phyloP scores from a whole-genome alignment of 1,140 invertebrate species.

The Scaptomyza hsui region DNA sequence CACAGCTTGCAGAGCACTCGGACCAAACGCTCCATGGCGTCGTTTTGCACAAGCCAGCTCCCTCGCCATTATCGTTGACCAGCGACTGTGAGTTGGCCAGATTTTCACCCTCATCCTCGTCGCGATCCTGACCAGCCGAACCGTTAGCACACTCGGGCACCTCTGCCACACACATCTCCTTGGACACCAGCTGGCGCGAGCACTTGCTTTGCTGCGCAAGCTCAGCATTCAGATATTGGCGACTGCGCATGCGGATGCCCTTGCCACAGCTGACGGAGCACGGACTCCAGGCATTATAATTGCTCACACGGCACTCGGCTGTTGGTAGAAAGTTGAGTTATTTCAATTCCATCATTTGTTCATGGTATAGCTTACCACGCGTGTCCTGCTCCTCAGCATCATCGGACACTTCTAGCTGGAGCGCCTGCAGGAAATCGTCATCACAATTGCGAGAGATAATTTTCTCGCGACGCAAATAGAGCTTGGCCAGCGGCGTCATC shows the following conservation, averaged over 20 bases:
- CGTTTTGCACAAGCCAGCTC: conserved; percentile 88
- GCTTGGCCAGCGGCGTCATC: conserved; percentile 92
- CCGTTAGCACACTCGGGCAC: conserved; percentile 87
- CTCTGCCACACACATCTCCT: conserved; percentile 93
- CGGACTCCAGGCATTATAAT: conserved; percentile 90
- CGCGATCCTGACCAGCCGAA: conserved; percentile 45
- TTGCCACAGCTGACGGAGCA: conserved; percentile 96
- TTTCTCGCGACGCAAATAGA: conserved; percentile 89
- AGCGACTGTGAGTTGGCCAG: conserved; percentile 68
- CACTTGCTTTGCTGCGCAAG: conserved; percentile 91
- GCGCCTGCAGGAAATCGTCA: conserved; percentile 86
- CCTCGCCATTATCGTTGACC: conserved; percentile 77
- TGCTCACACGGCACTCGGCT: conserved; percentile 92
- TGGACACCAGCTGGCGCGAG: conserved; percentile 91
- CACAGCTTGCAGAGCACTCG: conserved; percentile 93
- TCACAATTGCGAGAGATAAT: conserved; percentile 90
- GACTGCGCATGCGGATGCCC: conserved; percentile 91
- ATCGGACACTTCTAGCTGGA: conserved; percentile 88
- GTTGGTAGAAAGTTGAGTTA: not conserved
- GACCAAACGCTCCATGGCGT: conserved; percentile 92
- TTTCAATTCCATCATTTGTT: too few relatives aligned
- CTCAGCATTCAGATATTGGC: conserved; percentile 90
- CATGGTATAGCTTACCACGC: conserved; percentile 86
- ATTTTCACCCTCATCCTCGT: conserved; percentile 83
- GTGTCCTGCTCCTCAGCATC: conserved; percentile 89